These are phyloP conservation scores for Pipa parva DNA, from an alignment of 2,113 vertebrate genomes.

Conservation along the genomic window DNA sequence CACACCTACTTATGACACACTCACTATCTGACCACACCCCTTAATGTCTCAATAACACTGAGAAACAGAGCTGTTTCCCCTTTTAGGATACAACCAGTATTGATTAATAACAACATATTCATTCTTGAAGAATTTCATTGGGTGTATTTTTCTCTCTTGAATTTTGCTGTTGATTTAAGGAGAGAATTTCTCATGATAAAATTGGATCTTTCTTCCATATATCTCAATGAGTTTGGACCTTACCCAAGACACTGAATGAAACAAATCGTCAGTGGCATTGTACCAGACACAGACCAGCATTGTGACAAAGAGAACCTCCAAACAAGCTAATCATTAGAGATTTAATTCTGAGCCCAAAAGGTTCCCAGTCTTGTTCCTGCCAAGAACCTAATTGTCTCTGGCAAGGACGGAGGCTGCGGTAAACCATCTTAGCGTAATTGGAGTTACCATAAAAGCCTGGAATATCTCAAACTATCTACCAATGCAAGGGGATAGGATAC, in stretches of 20 bases:
- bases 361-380: neutral
- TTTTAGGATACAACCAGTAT: no score
- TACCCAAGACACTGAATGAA: neutral
- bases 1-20: no score
- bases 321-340: conserved; percentile 24
- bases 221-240: neutral
- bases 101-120: no score
- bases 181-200: no score
- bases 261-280: neutral
- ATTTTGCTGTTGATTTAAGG: no score
- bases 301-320: conserved; percentile 5
- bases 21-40: no score
- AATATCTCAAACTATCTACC: neutral
- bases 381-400: conserved; percentile 24
- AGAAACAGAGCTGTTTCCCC: no score
- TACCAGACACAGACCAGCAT: conserved; percentile 17
- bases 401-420: neutral
- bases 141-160: no score
- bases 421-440: conserved; percentile 3
- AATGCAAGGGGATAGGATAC: neutral
- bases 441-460: neutral
- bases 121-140: no score
- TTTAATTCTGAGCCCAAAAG: conserved; percentile 5
- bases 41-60: no score
- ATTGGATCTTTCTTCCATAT: neutral